These are phyloP conservation scores for Phasia obesa DNA, from an alignment of 2,888 invertebrate genomes.

Conservation along the genomic window DNA sequence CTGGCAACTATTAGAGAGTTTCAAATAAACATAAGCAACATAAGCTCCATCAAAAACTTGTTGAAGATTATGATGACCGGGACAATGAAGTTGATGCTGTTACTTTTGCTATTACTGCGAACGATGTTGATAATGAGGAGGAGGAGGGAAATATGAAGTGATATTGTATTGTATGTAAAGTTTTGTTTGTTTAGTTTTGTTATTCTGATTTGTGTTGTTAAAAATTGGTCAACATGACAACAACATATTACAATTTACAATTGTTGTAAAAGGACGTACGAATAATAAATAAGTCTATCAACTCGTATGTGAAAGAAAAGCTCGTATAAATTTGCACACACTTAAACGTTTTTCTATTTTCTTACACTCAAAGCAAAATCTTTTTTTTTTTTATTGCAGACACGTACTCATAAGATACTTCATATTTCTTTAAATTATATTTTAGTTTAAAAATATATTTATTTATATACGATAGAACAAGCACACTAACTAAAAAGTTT, in stretches of 20 bases:
- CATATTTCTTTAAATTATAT: no score
- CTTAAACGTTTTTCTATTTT: neutral
- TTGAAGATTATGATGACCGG: conserved; percentile 23
- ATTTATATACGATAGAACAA: no score
- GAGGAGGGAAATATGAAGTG: conserved; percentile 27
- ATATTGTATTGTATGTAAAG: conserved; percentile 25
- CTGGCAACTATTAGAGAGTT: conserved; percentile 69
- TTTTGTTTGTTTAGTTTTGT: conserved; percentile 47
- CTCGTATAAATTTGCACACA: conserved; percentile 10
- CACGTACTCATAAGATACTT: no score
- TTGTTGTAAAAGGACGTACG: conserved; percentile 20
- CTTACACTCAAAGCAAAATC: neutral
- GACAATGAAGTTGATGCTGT: conserved; percentile 1
- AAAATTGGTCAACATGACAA: conserved; percentile 67
- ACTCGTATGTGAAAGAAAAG: neutral
- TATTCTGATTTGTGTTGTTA: conserved; percentile 67
- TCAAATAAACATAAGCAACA: conserved; percentile 69
- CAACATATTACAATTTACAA: conserved; percentile 58
- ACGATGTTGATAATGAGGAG: conserved; percentile 17
- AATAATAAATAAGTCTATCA: conserved; percentile 7
- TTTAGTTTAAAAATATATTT: no score
- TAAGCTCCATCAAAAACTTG: conserved; percentile 39
- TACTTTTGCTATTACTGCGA: conserved; percentile 5
- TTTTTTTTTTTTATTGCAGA: no score
- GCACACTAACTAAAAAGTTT: no score